Percentiles rank a stretch among this genome's conserved stretches.
Conservation (phyloP, 2,113 vertebrate species). For the Rhynchomys soricoides region DNA sequence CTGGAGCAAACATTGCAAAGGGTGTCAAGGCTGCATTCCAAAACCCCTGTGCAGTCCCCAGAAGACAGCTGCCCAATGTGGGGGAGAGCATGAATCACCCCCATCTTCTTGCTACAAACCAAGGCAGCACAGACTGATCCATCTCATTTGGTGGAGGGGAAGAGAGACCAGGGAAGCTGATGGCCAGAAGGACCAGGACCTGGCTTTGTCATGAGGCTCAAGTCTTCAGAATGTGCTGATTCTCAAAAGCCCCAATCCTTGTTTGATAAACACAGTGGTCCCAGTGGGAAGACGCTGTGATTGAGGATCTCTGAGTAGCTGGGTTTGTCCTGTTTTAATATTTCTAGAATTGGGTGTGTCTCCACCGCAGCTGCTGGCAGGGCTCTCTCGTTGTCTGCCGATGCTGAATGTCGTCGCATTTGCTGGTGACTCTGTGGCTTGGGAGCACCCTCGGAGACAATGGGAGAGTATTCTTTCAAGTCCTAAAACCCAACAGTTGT, state of each 20-base stretch:
- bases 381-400: background rate
- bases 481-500: background rate
- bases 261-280: background rate
- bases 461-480: constrained; percentile 27
- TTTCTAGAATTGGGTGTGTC: constrained; percentile 24
- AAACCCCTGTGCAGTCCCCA: background rate
- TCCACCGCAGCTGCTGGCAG: background rate
- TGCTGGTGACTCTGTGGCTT: constrained; percentile 48
- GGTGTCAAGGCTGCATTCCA: background rate
- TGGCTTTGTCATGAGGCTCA: fast-evolving
- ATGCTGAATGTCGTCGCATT: background rate
- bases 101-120: background rate
- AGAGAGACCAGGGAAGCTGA: background rate
- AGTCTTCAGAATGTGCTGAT: background rate
- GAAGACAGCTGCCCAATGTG: background rate
- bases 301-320: background rate
- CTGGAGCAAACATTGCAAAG: no score
- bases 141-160: background rate
- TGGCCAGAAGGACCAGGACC: fast-evolving
- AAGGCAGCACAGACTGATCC: background rate
- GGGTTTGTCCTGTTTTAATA: background rate
- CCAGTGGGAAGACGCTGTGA: background rate
- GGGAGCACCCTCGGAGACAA: constrained; percentile 33
- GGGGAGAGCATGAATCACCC: background rate
- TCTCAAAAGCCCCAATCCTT: background rate